Evolutionary conservation across 2,113 vertebrate species (phyloP).

Genomic region (Cercocebus atys): DNA sequence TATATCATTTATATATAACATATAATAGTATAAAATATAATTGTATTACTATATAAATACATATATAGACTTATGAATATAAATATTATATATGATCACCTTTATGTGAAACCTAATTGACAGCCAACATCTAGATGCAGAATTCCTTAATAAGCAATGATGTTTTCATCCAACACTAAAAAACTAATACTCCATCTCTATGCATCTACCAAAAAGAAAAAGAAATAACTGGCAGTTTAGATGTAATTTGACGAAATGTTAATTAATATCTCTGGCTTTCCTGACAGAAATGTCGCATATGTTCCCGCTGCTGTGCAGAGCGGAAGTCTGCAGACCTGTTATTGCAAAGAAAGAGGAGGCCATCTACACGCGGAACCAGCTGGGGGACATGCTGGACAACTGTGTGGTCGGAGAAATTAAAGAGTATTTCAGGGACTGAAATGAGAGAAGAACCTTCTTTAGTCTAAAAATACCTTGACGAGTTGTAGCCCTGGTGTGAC

Average conservation of each 20-base stretch:
- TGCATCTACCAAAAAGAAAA: neutral
- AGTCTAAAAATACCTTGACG: neutral
- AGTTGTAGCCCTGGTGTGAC: neutral
- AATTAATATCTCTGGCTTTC: neutral
- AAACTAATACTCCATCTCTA: neutral
- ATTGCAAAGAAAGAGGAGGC: neutral
- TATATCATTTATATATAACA: neutral
- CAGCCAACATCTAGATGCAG: neutral
- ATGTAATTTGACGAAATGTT: neutral
- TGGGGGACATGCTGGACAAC: too few relatives aligned
- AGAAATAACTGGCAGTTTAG: neutral
- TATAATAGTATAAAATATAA: neutral
- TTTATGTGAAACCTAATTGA: neutral
- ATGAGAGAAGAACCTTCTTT: neutral
- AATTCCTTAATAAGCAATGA: neutral
- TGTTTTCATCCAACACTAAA: neutral
- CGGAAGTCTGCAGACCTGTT: neutral
- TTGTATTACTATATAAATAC: neutral
- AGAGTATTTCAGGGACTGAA: neutral
- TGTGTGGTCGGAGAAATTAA: neutral
- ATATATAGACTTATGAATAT: neutral
- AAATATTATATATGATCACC: neutral
- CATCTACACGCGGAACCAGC: neutral
- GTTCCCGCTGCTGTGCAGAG: neutral
- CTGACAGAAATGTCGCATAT: rapidly evolving